Base-by-base conservation (phyloP, 1,140 invertebrate species). In the Ganaspis sp. region DNA sequence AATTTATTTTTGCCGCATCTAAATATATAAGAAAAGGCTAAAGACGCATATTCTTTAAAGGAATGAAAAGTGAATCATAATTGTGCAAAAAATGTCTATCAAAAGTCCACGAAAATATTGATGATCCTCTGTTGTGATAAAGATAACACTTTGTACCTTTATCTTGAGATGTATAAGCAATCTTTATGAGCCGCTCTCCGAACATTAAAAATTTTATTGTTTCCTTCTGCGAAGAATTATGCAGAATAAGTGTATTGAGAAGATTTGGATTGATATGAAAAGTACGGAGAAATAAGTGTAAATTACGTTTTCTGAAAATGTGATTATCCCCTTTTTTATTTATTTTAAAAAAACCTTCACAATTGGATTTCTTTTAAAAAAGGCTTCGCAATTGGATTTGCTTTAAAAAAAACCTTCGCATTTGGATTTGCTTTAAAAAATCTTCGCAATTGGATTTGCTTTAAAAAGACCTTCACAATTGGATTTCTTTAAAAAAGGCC, bases 131-230 rank as follows among this genome's bases (percentile, higher is more conserved):
- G 23, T 34, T 15, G 3, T 29, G 58, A 64, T 64, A 64, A 64
- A 29, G 26, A n/a, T 49, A 49, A 49, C 45, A 49, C 45, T n/a
- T 29, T 64, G 58, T 64, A 64, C 23, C 58, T n/a, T 64, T 64
- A 64, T 64, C 45, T 64, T 4, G 8, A 29, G 23, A 34, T 29
- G 58, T 29, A 64, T 64, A 26, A 64, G 58, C 58, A 64, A 64
- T 64, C 58, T 64, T 64, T 64, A 64, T 64, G 58, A 29, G 23
- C 15, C 23, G 21, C 53, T 54, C 21, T 29, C 23, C 1, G 6
- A 64, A 64, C 58, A 64, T 26, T 64, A 64, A 64, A 64, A 12
- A 29, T 64, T 64, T 64, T 64, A 64, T 64, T 64, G 23, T 64
- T 64, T 64, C 58, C 23, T 64, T 64, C 58, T 64, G 1, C 23